Evolutionary conservation across 1,140 invertebrate species (phyloP), one percentile per base, ranked within the genome.

Genomic region (Akabosia matsudoensis): DNA sequence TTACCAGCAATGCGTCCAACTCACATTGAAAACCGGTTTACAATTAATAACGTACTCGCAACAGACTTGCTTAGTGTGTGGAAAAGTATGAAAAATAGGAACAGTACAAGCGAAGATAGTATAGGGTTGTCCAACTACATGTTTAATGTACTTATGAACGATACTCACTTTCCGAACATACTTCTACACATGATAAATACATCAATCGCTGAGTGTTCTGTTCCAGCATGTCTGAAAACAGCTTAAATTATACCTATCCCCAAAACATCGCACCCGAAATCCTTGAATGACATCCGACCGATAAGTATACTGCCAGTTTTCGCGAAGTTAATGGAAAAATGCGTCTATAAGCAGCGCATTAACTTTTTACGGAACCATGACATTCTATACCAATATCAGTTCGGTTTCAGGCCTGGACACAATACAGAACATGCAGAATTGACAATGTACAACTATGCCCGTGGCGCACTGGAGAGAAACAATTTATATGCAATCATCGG

Each of bases 371-470:
- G 7, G 7, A 2, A 3, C 10, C 16, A 33, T 14, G 45, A 34
- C 51, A 67, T 76, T 18, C 28, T 76, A 13, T 67, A 10, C 22
- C 10, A 73, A 0, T 18, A 33, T 1, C 75, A 76, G 33, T 76
- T 76, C 52, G 75, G 76, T 3, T 78, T 78, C n/a, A 22, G 76
- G 0, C 22, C 45, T 45, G 30, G 51, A 0, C 70, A 75, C 31
- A 70, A 64, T 0, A 75, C 76, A 14, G 18, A 3, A 0, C 76
- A 78, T 64, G 73, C 67, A 0, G 56, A 70, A 28, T 16, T 75
- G 26, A 22, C 52, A 2, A 37, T 75, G 0, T 7, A 71, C 45
- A 0, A 73, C 74, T n/a, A 33, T 71, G 24, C 0, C 70, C 13
- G 70, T 64, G 14, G 0, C 0, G 30, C 26, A 0, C 72, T 0